Percentiles rank a stretch among this genome's conserved stretches.
Conservation (phyloP, 1,140 invertebrate species). For the Augochlora pura region DNA sequence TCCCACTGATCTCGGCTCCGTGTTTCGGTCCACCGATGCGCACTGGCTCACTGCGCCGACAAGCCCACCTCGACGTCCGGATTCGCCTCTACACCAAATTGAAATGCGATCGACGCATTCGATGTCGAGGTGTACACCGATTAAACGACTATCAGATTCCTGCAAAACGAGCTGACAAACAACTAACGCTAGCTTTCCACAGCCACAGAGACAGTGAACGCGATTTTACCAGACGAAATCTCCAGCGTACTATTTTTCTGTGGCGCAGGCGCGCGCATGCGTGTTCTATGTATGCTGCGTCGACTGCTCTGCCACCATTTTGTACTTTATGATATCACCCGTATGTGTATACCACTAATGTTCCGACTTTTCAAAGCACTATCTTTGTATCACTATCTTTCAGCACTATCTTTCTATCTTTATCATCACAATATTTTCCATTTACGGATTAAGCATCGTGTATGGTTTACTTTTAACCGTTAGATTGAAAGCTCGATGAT, state of each 20-base stretch:
- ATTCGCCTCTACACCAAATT: constrained; percentile 2
- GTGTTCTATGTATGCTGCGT: constrained; percentile 6
- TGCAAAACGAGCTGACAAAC: background rate
- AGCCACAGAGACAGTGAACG: background rate
- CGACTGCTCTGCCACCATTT: constrained; percentile 38
- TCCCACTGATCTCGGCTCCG: constrained; percentile 28
- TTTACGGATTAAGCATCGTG: background rate
- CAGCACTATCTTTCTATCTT: too few species aligned
- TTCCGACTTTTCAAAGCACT: constrained; percentile 19
- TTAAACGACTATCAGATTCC: constrained; percentile 2
- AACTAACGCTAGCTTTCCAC: constrained; percentile 1
- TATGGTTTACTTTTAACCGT: too few species aligned
- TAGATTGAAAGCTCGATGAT: background rate
- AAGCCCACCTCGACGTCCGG: constrained; percentile 16
- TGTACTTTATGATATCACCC: constrained; percentile 17
- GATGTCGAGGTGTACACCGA: background rate
- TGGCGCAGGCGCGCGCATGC: constrained; percentile 51
- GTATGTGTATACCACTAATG: background rate
- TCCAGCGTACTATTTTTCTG: constrained; percentile 45
- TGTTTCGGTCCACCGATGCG: constrained; percentile 39
- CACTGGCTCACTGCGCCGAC: constrained; percentile 28
- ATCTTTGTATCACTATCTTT: too few species aligned
- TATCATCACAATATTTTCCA: too few species aligned
- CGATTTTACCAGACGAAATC: constrained; percentile 19
- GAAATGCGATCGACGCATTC: background rate